phyloP scores from a whole-genome alignment of 2,888 invertebrate species.

The Meteorus cinctellus region DNA sequence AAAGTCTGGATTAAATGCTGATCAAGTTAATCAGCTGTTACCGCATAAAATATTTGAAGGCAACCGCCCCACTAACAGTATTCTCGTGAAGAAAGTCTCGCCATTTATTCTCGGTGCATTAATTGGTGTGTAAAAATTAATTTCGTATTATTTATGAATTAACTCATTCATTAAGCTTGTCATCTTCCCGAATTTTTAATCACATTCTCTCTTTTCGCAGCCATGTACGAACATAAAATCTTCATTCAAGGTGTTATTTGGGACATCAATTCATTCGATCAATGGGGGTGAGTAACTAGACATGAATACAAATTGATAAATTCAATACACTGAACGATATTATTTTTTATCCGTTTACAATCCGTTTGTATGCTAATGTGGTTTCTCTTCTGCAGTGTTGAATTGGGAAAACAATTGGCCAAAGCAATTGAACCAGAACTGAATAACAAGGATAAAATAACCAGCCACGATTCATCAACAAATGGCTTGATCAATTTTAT shows the following conservation, averaged over 20 bases:
- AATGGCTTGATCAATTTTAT: constrained; percentile 98
- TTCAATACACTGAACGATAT: neutral
- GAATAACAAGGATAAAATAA: constrained; percentile 78
- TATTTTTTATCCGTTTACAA: neutral
- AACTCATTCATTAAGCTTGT: neutral
- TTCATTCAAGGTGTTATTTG: constrained; percentile 98
- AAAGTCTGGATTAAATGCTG: constrained; percentile 84
- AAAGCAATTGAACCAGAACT: constrained; percentile 98
- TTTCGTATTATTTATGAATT: constrained; percentile 1
- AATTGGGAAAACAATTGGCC: constrained; percentile 98
- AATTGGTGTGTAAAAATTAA: constrained; percentile 80
- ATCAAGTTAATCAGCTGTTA: constrained; percentile 84
- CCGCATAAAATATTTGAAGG: constrained; percentile 98
- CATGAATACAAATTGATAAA: neutral
- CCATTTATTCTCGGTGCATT: constrained; percentile 95
- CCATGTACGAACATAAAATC: constrained; percentile 99
- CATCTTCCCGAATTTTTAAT: neutral
- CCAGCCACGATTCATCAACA: constrained; percentile 94
- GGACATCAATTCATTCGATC: constrained; percentile 99
- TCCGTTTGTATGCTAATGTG: constrained; percentile 7
- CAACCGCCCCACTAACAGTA: constrained; percentile 97
- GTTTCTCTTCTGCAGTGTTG: constrained; percentile 79
- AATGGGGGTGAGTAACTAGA: constrained; percentile 88
- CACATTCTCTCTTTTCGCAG: constrained; percentile 75
- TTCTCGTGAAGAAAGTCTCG: constrained; percentile 91